Evolutionary conservation across 1,140 invertebrate species (phyloP).

Genomic region (Sminthurinus signatus): DNA sequence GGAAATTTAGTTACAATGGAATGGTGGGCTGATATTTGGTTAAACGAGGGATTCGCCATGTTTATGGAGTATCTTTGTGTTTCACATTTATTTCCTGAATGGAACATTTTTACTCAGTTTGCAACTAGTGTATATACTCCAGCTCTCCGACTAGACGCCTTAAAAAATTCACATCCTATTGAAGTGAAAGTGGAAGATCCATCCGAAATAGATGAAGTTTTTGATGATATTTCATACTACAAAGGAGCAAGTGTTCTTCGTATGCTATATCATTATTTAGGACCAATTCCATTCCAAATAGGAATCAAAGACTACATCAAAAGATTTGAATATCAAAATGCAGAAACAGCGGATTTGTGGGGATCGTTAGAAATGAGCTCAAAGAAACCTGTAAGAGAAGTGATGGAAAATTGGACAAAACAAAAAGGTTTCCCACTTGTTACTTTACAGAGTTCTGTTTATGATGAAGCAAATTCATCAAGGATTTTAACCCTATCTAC

Average conservation of each 20-base stretch:
- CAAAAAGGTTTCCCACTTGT: conserved; percentile 52
- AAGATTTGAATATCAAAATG: conserved; percentile 52
- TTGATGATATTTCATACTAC: conserved; percentile 66
- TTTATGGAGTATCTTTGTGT: conserved; percentile 46
- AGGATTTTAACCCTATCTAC: conserved; percentile 67
- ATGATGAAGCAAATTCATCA: conserved; percentile 51
- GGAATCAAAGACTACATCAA: conserved; percentile 55
- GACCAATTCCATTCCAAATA: conserved; percentile 59
- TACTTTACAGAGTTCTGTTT: conserved; percentile 28
- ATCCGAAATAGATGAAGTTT: conserved; percentile 87
- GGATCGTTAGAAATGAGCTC: conserved; percentile 48
- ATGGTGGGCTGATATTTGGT: conserved; percentile 52
- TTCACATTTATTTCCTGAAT: conserved; percentile 54
- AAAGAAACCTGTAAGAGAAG: conserved; percentile 48
- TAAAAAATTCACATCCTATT: conserved; percentile 84
- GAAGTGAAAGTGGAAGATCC: conserved; percentile 79
- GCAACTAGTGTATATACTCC: conserved; percentile 66
- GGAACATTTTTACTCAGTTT: conserved; percentile 50
- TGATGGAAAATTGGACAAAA: conserved; percentile 57
- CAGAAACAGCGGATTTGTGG: conserved; percentile 54
- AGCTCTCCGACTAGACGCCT: conserved; percentile 77
- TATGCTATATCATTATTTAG: conserved; percentile 93
- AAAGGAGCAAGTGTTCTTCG: conserved; percentile 90
- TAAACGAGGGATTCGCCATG: conserved; percentile 51
- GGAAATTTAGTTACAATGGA: conserved; percentile 53